Base-by-base conservation (phyloP, 2,888 invertebrate species). In the Thymelicus sylvestris region DNA sequence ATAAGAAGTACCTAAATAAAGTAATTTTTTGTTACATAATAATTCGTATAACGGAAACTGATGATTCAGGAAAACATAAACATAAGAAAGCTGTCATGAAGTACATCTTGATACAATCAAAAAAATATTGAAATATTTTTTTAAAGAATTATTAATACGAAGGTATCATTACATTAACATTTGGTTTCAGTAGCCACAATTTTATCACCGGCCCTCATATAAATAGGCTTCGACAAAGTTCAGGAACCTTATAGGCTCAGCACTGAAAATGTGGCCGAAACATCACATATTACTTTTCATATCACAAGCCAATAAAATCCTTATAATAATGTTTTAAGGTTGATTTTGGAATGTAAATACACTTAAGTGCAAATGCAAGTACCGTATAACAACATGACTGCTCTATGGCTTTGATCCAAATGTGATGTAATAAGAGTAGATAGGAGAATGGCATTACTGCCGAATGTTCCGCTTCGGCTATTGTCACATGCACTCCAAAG, bases 171-270 rank as follows among this genome's bases (percentile, higher is more conserved):
- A 15, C n/a, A 41, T 66, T 52, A 66, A 71, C 38, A 38, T 52
- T 60, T 48, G 50, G 57, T 52, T 67, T 55, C 57, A 59, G 39
- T 48, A 47, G 39, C 24, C 39, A 41, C 39, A 57, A 69, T 57
- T 59, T 57, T 70, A 65, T 64, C 71, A 79, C 77, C 72, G 73
- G 70, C 70, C 76, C 72, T 74, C 74, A 77, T 77, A 81, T 80
- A 80, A 74, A 80, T 77, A 81, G 78, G 71, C 74, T 84, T 83
- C 78, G 81, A 81, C 79, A 82, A 80, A 80, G 77, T 79, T 78
- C 77, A 75, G 65, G 75, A 72, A 76, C 77, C 79, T 79, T 77
- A 80, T 80, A 79, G 79, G 79, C 80, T 78, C 79, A 77, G 78
- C 78, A 52, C 59, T 48, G 55, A 41, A 52, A 59, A 48, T 69